Conservation (phyloP, 2,888 invertebrate species). For the Podotricha telesiphe region DNA sequence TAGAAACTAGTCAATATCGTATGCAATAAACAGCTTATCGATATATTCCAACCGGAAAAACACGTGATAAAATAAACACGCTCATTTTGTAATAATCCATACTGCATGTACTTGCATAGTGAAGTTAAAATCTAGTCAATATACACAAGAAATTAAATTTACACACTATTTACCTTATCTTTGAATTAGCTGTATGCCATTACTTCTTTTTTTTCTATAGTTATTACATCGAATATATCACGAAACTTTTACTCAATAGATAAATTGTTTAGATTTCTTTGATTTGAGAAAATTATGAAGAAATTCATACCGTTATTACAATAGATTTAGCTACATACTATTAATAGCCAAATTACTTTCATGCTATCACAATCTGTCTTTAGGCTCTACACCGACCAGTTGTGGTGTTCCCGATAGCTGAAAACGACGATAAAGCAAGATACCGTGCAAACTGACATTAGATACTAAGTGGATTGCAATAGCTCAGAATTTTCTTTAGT, state of each 20-base stretch:
- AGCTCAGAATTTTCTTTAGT: constrained; percentile 26
- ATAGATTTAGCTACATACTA: constrained; percentile 1
- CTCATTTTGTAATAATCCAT: constrained; percentile 29
- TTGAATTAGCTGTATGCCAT: not conserved
- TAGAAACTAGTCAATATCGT: constrained; percentile 33
- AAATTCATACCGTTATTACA: not conserved
- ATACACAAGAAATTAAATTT: not conserved
- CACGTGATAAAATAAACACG: constrained; percentile 30
- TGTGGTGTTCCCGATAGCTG: constrained; percentile 34
- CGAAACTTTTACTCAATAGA: too few relatives aligned
- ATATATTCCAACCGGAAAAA: constrained; percentile 37
- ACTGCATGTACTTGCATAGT: constrained; percentile 6
- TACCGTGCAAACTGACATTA: constrained; percentile 29
- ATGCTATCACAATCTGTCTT: constrained; percentile 38
- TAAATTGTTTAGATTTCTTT: too few relatives aligned
- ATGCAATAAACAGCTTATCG: constrained; percentile 38
- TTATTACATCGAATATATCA: too few relatives aligned
- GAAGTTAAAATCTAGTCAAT: constrained; percentile 7
- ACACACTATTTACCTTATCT: constrained; percentile 6
- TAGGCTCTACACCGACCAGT: constrained; percentile 34
- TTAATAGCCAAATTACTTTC: constrained; percentile 26
- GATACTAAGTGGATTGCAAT: constrained; percentile 25
- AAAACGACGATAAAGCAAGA: constrained; percentile 38
- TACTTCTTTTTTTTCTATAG: not conserved
- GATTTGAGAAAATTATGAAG: not conserved